Evolutionary conservation across 1,140 invertebrate species (phyloP).

Genomic region (Laodelphax striatellus): DNA sequence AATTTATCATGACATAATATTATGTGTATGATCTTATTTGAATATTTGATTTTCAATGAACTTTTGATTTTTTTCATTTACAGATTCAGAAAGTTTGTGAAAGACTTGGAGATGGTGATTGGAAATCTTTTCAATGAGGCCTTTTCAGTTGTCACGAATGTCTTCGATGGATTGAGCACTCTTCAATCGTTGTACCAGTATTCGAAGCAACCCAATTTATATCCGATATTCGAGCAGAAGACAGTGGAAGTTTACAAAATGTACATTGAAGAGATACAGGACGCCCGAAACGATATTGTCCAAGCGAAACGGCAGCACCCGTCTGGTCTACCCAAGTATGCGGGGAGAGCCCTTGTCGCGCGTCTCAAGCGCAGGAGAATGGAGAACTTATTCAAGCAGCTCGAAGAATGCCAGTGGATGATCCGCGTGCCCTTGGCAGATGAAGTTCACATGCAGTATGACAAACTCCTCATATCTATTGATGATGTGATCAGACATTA

Average conservation of each 20-base stretch:
- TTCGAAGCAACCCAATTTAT: constrained; percentile 48
- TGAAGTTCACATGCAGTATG: constrained; percentile 53
- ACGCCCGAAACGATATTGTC: constrained; percentile 55
- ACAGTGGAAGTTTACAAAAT: constrained; percentile 59
- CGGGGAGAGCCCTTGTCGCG: constrained; percentile 54
- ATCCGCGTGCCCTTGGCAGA: constrained; percentile 52
- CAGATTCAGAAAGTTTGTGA: constrained; percentile 47
- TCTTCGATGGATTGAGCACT: constrained; percentile 58
- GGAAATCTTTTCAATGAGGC: constrained; percentile 55
- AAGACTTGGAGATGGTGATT: constrained; percentile 54
- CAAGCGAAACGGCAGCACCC: constrained; percentile 46
- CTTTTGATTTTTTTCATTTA: constrained; percentile 2
- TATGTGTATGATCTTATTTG: too few species aligned
- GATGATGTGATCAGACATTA: constrained; percentile 49
- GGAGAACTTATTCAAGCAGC: constrained; percentile 31
- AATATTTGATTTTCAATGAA: too few species aligned
- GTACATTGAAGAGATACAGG: constrained; percentile 64
- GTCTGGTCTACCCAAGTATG: constrained; percentile 50
- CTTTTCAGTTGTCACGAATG: constrained; percentile 52
- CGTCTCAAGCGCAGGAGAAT: constrained; percentile 48
- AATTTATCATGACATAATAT: too few species aligned
- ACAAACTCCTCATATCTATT: constrained; percentile 48
- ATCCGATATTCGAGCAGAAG: constrained; percentile 47
- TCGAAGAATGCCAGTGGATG: constrained; percentile 59
- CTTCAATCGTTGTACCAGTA: constrained; percentile 57